These are phyloP conservation scores for Halotydeus destructor DNA, from an alignment of 1,140 invertebrate species.

Conservation along the genomic window DNA sequence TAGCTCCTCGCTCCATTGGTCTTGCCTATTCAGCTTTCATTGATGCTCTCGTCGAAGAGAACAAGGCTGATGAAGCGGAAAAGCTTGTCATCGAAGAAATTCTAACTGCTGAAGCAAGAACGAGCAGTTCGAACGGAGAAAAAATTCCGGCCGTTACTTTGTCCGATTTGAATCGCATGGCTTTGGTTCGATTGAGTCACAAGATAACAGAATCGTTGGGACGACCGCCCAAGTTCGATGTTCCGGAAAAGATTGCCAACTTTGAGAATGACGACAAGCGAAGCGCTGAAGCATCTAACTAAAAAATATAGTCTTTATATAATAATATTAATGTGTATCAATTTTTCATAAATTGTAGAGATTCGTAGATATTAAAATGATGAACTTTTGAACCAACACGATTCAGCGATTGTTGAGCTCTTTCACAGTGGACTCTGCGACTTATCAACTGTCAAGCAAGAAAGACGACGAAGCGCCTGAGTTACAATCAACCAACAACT, in stretches of 20 bases:
- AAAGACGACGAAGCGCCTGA: no score
- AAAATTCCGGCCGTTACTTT: not conserved
- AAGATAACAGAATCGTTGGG: not conserved
- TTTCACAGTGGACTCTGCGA: no score
- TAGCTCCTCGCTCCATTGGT: not conserved
- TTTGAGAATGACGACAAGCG: no score
- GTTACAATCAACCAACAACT: no score
- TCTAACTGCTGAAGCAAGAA: not conserved
- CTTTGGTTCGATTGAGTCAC: not conserved
- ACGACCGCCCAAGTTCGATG: not conserved
- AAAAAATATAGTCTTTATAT: no score
- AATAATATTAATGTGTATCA: no score
- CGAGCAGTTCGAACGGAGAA: not conserved
- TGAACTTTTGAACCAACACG: no score
- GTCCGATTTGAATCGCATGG: not conserved
- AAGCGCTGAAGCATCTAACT: no score
- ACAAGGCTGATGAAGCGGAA: constrained; percentile 1
- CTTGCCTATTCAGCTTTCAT: not conserved
- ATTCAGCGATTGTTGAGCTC: no score
- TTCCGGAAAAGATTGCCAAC: not conserved
- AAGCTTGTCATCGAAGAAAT: not conserved
- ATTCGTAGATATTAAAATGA: no score
- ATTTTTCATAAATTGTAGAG: no score
- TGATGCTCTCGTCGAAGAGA: not conserved
- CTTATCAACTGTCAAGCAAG: no score